Conservation (phyloP, 2,113 vertebrate genomes). For the Oceanites oceanicus region DNA sequence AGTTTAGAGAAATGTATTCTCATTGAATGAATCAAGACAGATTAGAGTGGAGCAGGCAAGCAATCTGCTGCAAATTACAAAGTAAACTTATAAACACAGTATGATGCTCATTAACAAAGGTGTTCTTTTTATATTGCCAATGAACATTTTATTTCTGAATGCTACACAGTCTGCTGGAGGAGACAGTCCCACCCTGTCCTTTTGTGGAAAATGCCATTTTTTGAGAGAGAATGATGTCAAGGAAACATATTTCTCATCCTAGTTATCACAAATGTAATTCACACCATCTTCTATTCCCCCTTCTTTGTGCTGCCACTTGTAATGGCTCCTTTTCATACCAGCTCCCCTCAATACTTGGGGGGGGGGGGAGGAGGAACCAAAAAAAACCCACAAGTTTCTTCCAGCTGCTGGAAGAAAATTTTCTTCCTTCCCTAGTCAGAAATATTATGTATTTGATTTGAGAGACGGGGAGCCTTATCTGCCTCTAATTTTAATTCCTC, state of each 20-base stretch:
- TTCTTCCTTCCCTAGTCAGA: neutral
- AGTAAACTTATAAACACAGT: neutral
- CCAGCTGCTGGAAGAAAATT: neutral
- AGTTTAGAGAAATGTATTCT: neutral
- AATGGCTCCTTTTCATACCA: neutral
- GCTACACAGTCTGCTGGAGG: neutral
- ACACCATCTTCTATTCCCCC: neutral
- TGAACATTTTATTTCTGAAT: neutral
- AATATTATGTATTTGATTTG: neutral
- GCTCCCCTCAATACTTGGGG: neutral
- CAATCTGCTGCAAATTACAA: neutral
- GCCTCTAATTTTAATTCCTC: neutral
- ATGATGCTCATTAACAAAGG: neutral
- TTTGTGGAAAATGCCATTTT: neutral
- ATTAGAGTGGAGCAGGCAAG: neutral
- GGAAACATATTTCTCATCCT: neutral
- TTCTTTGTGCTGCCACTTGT: neutral
- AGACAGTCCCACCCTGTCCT: neutral
- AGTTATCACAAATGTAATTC: neutral
- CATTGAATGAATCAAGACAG: neutral
- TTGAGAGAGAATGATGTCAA: neutral
- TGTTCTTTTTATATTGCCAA: neutral
- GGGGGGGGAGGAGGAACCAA: neutral
- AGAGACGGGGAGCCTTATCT: neutral
- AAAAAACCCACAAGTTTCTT: neutral